A percentile compares a stretch with the other conserved stretches of the same genome.
Conservation (phyloP, 1,140 invertebrate species). For the Rhynchophorus ferrugineus region DNA sequence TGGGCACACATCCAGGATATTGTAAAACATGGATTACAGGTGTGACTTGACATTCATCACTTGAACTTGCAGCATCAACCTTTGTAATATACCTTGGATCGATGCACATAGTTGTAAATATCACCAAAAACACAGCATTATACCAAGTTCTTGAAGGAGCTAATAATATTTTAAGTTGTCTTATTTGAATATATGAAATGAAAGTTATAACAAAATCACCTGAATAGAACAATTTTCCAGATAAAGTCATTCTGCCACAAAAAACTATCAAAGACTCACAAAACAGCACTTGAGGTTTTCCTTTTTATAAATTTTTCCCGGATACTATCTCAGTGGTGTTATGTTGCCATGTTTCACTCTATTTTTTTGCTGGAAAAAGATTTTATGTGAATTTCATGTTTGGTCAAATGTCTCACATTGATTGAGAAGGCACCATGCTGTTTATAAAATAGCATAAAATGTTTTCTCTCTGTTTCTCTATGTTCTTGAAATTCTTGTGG, state of each 20-base stretch:
- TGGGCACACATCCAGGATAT: slow-evolving; percentile 85
- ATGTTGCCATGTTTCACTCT: slow-evolving; percentile 9
- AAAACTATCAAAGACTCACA: slow-evolving; percentile 15
- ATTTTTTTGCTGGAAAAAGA: slow-evolving; percentile 12
- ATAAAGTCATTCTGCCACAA: slow-evolving; percentile 13
- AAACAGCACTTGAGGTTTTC: slow-evolving; percentile 1
- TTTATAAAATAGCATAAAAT: slow-evolving; percentile 1
- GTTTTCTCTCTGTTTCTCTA: not conserved
- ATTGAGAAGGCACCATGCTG: slow-evolving; percentile 8
- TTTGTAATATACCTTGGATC: slow-evolving; percentile 27
- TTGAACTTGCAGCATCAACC: slow-evolving; percentile 41
- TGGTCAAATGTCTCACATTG: slow-evolving; percentile 8
- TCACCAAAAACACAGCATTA: slow-evolving; percentile 23
- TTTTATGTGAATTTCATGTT: slow-evolving; percentile 24
- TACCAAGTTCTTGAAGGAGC: slow-evolving; percentile 25
- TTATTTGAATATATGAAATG: slow-evolving; percentile 1
- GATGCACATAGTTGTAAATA: slow-evolving; percentile 34
- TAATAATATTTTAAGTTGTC: too few species aligned
- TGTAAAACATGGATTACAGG: slow-evolving; percentile 87
- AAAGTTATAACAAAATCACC: slow-evolving; percentile 5
- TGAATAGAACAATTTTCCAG: slow-evolving; percentile 6
- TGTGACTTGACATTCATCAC: slow-evolving; percentile 83
- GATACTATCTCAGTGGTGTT: slow-evolving; percentile 22
- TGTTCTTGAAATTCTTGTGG: not conserved
- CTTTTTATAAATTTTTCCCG: slow-evolving; percentile 26